These are phyloP conservation scores for Heliconius hewitsoni DNA, from an alignment of 1,140 invertebrate species.

Conservation along the genomic window DNA sequence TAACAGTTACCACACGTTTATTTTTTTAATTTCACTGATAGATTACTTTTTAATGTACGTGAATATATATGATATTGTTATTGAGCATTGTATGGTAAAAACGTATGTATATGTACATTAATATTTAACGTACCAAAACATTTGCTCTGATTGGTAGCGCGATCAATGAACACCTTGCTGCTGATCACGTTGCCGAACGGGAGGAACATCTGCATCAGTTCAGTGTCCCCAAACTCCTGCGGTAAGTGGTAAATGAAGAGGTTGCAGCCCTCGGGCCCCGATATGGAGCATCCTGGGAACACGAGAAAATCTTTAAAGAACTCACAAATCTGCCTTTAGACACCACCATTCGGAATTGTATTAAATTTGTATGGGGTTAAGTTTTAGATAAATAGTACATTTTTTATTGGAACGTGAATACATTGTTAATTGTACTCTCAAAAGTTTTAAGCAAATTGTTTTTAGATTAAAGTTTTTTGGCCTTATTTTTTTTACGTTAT, in stretches of 20 bases:
- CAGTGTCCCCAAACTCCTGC: slow-evolving; percentile 98
- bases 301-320: slow-evolving; percentile 85
- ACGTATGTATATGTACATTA: not conserved
- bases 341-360: slow-evolving; percentile 53
- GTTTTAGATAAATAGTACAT: not conserved
- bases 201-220: slow-evolving; percentile 99
- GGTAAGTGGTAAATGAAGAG: slow-evolving; percentile 99
- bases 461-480: too few species aligned
- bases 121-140: slow-evolving; percentile 93
- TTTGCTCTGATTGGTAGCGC: slow-evolving; percentile 99
- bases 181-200: slow-evolving; percentile 99
- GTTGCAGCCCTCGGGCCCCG: slow-evolving; percentile 99
- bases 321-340: slow-evolving; percentile 80
- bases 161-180: slow-evolving; percentile 99
- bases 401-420: not conserved
- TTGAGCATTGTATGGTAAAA: not conserved
- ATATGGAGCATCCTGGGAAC: slow-evolving; percentile 95
- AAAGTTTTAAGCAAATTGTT: too few species aligned
- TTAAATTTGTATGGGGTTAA: not conserved
- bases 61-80: not conserved
- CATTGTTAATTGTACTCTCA: not conserved
- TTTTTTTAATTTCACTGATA: not conserved
- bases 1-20: not conserved
- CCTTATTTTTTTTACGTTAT: not conserved
- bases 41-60: too few species aligned